These are phyloP conservation scores for Syngnathus floridae DNA, from an alignment of 2,113 vertebrate genomes.

Conservation along the genomic window DNA sequence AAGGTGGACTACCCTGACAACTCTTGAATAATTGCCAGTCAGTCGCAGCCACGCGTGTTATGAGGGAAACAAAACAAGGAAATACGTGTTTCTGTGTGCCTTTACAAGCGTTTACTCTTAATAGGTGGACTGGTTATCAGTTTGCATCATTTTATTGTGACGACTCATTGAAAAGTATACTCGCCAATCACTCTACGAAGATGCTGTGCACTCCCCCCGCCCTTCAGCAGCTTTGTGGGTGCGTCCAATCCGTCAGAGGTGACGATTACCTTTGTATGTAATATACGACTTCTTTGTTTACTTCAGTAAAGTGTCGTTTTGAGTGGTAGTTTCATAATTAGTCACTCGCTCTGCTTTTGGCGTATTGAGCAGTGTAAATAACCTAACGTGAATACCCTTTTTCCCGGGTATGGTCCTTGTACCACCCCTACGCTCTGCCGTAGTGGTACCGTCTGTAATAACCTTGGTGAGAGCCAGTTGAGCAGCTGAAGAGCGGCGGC, in stretches of 20 bases:
- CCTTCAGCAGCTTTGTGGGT: conserved; percentile 37
- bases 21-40: too few species aligned
- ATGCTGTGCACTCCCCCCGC: conserved; percentile 45
- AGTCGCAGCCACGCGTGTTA: neutral
- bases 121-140: neutral
- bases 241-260: conserved; percentile 47
- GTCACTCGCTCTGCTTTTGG: fast-evolving
- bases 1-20: too few species aligned
- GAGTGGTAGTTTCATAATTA: fast-evolving
- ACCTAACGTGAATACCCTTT: neutral
- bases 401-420: neutral
- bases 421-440: conserved; percentile 19
- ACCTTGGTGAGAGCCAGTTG: conserved; percentile 63
- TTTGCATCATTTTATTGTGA: neutral
- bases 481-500: conserved; percentile 49
- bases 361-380: fast-evolving
- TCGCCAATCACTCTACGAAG: conserved; percentile 40
- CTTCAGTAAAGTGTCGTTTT: fast-evolving
- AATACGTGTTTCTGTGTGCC: neutral
- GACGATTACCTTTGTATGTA: neutral
- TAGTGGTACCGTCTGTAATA: conserved; percentile 58
- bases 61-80: neutral
- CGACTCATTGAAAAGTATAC: conserved; percentile 18
- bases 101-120: neutral
- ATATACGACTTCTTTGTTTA: neutral